Base-by-base conservation (phyloP, 2,888 invertebrate genomes). In the Gymnosoma rotundatum region DNA sequence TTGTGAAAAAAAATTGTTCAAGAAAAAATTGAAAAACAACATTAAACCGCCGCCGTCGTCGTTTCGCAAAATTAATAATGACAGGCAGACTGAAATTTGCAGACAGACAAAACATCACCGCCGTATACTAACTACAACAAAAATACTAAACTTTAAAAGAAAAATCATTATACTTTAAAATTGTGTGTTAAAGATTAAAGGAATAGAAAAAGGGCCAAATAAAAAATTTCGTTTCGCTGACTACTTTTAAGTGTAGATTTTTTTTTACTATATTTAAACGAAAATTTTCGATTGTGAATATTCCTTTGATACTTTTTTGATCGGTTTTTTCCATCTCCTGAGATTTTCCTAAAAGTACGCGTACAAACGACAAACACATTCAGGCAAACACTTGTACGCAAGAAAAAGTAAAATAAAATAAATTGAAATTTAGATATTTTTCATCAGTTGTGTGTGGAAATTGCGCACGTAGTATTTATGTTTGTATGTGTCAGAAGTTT, bases 1-100 rank as follows among this genome's bases (percentile, higher is more conserved):
- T 78, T 78, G 64, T 64, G 78, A 69, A 50, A 14, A 81, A 73
- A 50, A n/a, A 69, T 69, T 78, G 61, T 63, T 78, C 58, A 45
- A 73, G 67, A 67, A 76, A 80, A 83, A 32, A 72, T 61, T 52
- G 52, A 83, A 76, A 72, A 80, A 67, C 82, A 75, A 78, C 82
- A 82, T 82, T 58, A 70, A 82, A 64, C 60, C 76, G 83, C 78
- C 83, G 75, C 64, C 84, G 74, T 81, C 74, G 67, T 74, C 84
- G 86, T 87, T 84, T 83, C 86, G 83, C 83, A 86, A 84, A 86
- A 86, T 86, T 86, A 85, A 86, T 86, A 86, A 86, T 83, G 81
- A 85, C 83, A 86, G 86, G 80, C 83, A 81, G 83, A 76, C 85
- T 80, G 80, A 83, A 84, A 84, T 74, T 76, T 72, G 50, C 78